Evolutionary conservation across 2,113 vertebrate species (phyloP).

Genomic region (Catagonus wagneri): DNA sequence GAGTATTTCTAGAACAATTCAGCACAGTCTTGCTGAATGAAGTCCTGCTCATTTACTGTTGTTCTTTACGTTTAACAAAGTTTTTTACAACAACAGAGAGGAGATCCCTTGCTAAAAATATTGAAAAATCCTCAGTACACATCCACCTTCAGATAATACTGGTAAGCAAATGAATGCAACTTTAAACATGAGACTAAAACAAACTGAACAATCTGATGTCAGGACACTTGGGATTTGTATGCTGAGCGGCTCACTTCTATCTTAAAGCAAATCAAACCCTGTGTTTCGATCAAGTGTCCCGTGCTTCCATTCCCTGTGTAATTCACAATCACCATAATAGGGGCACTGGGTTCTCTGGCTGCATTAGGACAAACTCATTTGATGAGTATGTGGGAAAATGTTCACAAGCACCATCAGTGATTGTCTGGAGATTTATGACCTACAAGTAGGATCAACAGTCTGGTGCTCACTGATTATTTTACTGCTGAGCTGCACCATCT

Average conservation of each 20-base stretch:
- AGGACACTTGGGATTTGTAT: background rate
- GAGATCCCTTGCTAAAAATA: background rate
- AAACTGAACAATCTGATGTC: background rate
- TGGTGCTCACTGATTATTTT: conserved; percentile 37
- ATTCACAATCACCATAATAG: background rate
- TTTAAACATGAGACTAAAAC: background rate
- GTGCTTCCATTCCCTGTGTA: background rate
- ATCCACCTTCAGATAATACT: background rate
- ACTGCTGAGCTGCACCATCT: conserved; percentile 49
- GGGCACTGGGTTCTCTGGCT: background rate
- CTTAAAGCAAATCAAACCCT: background rate
- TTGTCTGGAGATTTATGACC: conserved; percentile 47
- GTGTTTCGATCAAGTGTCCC: background rate
- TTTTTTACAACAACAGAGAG: background rate
- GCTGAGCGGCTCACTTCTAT: background rate
- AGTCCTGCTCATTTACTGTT: background rate
- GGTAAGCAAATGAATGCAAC: conserved; percentile 24
- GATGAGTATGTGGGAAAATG: conserved; percentile 41
- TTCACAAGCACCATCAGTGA: background rate
- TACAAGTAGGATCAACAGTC: background rate
- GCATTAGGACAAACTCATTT: background rate
- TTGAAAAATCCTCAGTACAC: background rate
- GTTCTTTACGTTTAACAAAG: conserved; percentile 37
- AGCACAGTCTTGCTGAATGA: conserved; percentile 33
- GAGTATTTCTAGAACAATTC: conserved; percentile 10